phyloP scores from a whole-genome alignment of 2,888 invertebrate genomes.

The Papilio gigon region DNA sequence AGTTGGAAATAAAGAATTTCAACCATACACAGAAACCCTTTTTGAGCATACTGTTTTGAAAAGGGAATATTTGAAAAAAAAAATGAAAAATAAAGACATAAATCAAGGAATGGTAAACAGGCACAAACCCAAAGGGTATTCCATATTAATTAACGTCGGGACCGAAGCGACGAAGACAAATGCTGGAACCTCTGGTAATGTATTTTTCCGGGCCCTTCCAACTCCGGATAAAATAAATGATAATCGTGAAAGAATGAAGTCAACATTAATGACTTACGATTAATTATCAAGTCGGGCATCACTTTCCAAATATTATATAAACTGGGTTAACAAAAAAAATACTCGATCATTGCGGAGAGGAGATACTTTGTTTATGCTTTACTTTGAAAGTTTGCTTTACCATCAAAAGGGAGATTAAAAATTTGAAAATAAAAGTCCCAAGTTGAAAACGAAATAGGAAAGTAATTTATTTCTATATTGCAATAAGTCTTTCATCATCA shows the following conservation, averaged over 20 bases:
- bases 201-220: slow-evolving; percentile 76
- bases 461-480: background rate
- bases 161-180: slow-evolving; percentile 79
- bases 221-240: slow-evolving; percentile 76
- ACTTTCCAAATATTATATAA: slow-evolving; percentile 52
- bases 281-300: slow-evolving; percentile 65
- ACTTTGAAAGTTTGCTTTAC: background rate
- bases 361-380: background rate
- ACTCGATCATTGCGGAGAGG: slow-evolving; percentile 36
- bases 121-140: slow-evolving; percentile 74
- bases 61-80: slow-evolving; percentile 51
- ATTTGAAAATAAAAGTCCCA: background rate
- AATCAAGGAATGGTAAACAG: slow-evolving; percentile 72
- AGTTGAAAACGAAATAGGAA: background rate
- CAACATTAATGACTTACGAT: slow-evolving; percentile 75
- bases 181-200: slow-evolving; percentile 73
- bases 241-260: slow-evolving; percentile 82
- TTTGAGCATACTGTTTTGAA: slow-evolving; percentile 38
- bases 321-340: slow-evolving; percentile 46
- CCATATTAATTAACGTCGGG: slow-evolving; percentile 80
- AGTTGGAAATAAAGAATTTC: background rate
- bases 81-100: slow-evolving; percentile 65
- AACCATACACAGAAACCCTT: slow-evolving; percentile 28
- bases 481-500: background rate
- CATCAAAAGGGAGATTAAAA: background rate